Percentiles rank a stretch among this genome's conserved stretches.
Evolutionary conservation across 2,888 invertebrate species (phyloP).

Genomic region (Camponotus fellah): DNA sequence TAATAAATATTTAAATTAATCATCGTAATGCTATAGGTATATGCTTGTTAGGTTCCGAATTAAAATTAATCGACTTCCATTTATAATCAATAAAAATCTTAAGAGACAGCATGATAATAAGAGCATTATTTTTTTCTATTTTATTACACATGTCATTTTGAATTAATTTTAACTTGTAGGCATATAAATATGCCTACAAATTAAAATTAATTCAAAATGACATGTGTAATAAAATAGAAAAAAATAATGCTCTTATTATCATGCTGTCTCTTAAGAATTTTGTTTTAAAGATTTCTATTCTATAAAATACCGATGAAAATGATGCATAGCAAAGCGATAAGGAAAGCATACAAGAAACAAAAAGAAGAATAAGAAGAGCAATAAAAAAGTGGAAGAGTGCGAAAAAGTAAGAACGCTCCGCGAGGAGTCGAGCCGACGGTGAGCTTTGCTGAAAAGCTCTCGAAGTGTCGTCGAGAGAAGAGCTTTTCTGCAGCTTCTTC

Average conservation of each 20-base stretch:
- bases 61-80: neutral
- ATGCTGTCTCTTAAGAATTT: neutral
- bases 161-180: slow-evolving; percentile 7
- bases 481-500: slow-evolving; percentile 62
- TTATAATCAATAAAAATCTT: neutral
- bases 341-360: neutral
- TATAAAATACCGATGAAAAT: slow-evolving; percentile 20
- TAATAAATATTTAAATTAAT: neutral
- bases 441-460: slow-evolving; percentile 63
- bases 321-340: slow-evolving; percentile 26
- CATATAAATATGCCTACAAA: neutral
- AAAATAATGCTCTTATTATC: slow-evolving; percentile 8
- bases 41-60: neutral
- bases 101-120: neutral
- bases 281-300: neutral
- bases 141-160: neutral
- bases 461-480: slow-evolving; percentile 60
- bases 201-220: slow-evolving; percentile 12
- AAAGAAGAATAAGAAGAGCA: slow-evolving; percentile 18
- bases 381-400: slow-evolving; percentile 22
- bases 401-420: slow-evolving; percentile 26
- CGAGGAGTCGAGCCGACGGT: slow-evolving; percentile 52
- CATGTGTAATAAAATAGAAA: neutral
- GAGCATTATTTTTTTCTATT: neutral
- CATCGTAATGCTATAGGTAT: neutral